These are phyloP conservation scores for Polypedilum vanderplanki DNA, from an alignment of 1,140 invertebrate species.

Conservation along the genomic window DNA sequence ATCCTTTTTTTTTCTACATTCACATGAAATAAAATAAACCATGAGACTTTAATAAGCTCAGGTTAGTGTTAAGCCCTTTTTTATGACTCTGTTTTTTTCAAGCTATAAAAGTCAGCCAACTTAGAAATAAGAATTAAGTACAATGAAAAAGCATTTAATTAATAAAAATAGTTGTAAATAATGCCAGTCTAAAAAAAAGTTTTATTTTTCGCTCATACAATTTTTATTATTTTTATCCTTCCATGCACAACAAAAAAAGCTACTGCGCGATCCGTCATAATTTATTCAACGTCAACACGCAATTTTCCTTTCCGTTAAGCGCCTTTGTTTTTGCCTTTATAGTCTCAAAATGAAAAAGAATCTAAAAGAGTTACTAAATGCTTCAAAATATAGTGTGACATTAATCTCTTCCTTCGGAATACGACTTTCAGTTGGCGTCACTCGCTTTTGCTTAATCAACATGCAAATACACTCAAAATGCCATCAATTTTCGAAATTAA, in stretches of 20 bases:
- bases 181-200: background rate
- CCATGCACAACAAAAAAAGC: background rate
- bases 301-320: background rate
- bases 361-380: no score
- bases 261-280: background rate
- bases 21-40: no score
- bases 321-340: no score
- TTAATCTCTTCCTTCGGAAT: background rate
- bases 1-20: no score
- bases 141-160: background rate
- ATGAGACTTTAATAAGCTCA: no score
- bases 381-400: background rate
- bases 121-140: background rate
- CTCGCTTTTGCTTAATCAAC: background rate
- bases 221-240: background rate
- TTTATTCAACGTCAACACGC: constrained; percentile 17
- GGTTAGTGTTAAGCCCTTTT: no score
- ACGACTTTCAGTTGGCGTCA: no score
- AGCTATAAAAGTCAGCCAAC: no score
- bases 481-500: background rate
- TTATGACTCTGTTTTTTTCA: no score
- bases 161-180: background rate
- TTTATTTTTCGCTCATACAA: background rate
- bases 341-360: no score
- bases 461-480: background rate